Base-by-base conservation (phyloP, 92 coral and sea anemone species). In the Bergia sp. region DNA sequence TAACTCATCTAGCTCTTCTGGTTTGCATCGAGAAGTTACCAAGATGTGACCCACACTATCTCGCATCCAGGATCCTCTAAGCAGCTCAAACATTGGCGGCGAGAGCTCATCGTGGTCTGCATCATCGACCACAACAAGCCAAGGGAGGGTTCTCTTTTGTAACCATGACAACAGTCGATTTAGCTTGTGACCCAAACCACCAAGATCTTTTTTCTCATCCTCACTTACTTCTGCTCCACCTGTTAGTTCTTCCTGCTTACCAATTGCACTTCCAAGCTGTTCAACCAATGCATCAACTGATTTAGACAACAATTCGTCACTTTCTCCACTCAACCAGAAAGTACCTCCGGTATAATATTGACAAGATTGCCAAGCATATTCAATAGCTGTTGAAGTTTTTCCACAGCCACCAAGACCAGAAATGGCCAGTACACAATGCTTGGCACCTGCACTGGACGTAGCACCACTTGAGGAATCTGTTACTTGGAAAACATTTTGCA, bases 341-440 rank as follows among this genome's bases (percentile, higher is more conserved):
- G 82, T 65, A 11, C 94, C 94, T 21, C 94, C 94, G 0, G 79
- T 39, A 76, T 92, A 92, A 37, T 81, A 18, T 7, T 42, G 73
- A 43, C 78, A 43, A 64, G 61, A 36, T 23, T 73, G 88, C 88
- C 90, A 86, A 7, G 90, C 85, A 85, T 88, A 90, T 71, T 92
- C 93, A 4, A 89, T 76, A 42, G 91, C 95, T 9, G 86, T 92
- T 18, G 89, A 78, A 66, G 95, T 90, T 69, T 92, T 92, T 0
- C 95, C 95, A 53, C 84, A 82, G 44, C 93, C 95, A 10, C 93
- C 93, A 12, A 91, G 85, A 4, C 93, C 93, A 39, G 92, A 88
- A 37, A 89, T 89, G 16, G 89, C 92, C 18, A 82, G 4, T 36
- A 82, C 16, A 12, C 71, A 69, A 40, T 65, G 86, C 38, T 82